These are phyloP conservation scores for Rhyacophila evoluta DNA, from an alignment of 2,888 invertebrate genomes.

Conservation along the genomic window DNA sequence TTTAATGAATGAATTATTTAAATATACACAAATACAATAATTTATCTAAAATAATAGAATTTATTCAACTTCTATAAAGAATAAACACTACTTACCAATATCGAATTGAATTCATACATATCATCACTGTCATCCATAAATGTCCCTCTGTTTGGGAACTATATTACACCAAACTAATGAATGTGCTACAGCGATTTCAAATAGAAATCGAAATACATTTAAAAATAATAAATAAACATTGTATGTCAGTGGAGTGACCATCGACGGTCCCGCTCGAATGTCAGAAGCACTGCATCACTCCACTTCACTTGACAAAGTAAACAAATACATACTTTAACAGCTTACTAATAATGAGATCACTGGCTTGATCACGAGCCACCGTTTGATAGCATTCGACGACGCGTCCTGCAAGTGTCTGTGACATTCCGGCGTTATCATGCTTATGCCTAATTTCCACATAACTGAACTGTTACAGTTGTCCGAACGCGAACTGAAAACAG, in stretches of 20 bases:
- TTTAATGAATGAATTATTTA: conserved; percentile 6
- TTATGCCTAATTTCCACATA: conserved; percentile 4
- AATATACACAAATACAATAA: not conserved
- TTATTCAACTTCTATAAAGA: no score
- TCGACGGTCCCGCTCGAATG: not conserved
- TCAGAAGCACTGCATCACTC: conserved; percentile 14
- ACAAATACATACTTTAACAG: conserved; percentile 1
- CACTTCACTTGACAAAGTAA: conserved; percentile 19
- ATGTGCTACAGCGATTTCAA: no score
- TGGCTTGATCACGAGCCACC: not conserved
- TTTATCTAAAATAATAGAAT: no score
- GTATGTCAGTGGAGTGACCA: not conserved
- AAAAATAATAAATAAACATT: conserved; percentile 7
- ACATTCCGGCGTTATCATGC: conserved; percentile 9
- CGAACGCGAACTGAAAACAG: not conserved
- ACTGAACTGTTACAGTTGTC: not conserved
- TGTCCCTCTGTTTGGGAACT: no score
- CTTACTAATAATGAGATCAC: not conserved
- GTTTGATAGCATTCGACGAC: conserved; percentile 5
- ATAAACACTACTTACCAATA: not conserved
- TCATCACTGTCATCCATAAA: conserved; percentile 2
- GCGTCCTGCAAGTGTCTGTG: conserved; percentile 9
- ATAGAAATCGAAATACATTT: not conserved
- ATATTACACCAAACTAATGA: no score
- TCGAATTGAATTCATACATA: not conserved